Base-by-base conservation (phyloP, 2,113 vertebrate genomes). In the Psittacara wagleri region DNA sequence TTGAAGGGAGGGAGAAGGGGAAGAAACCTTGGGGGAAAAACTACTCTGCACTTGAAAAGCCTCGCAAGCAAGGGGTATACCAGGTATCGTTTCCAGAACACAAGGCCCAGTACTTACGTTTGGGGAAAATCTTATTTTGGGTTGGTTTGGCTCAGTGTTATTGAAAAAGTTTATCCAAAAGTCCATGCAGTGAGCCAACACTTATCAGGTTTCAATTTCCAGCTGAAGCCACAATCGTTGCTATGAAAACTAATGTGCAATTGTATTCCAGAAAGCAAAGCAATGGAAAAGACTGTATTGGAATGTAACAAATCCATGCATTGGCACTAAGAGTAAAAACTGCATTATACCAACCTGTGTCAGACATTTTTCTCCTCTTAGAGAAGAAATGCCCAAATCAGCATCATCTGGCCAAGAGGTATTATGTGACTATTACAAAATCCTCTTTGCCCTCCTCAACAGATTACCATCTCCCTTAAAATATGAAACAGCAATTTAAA, bases 121-220 rank as follows among this genome's bases (percentile, higher is more conserved):
- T 54, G 44, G 6, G 55, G 55, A 48, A 13, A 15, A 24, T 2
- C 11, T 59, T 69, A 83, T 66, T 72, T 48, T 17, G 0, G 52
- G 51, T 68, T 59, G 49, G 33, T 93, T 97, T 96, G 68, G 94
- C 94, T 96, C 68, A 67, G 31, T 13, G 59, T 61, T 77, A 85
- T 37, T 96, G 54, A 95, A 93, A 70, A 95, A 75, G 69, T 86
- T 52, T 66, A 67, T 94, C 92, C 83, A 91, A 19, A 79, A 76
- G 44, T 54, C 76, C 76, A 55, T 15, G 19, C 6, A 17, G 77
- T 2, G 9, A 96, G 95, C 92, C 95, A 95, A 63, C 54, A 66
- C 59, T 94, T 91, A 93, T 49, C 93, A 96, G 88, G 82, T 96
- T 97, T 96, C 96, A 87, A 78, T 81, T 97, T 96, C 92, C 85